Conservation (phyloP, 2,797 vertebrate species). For the Falco rusticolus region DNA sequence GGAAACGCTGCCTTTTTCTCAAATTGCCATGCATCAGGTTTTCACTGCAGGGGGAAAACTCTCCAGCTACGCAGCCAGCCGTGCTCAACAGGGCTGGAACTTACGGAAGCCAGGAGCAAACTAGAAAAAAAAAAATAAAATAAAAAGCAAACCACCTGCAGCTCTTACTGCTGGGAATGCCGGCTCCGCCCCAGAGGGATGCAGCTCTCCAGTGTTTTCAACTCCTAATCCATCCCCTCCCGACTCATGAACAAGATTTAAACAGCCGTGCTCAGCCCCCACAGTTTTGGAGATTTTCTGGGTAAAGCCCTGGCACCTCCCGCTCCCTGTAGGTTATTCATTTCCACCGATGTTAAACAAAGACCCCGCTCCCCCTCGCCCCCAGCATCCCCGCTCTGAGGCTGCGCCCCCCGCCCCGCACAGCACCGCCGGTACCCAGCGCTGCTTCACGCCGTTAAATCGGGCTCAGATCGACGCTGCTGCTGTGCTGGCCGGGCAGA, state of each 20-base stretch:
- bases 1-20: background rate
- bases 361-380: fast-evolving
- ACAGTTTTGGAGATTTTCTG: background rate
- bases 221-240: background rate
- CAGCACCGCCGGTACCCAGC: fast-evolving
- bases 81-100: background rate
- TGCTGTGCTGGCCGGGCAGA: background rate
- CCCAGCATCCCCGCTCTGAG: background rate
- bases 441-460: fast-evolving
- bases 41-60: background rate
- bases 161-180: background rate
- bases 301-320: background rate
- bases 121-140: fast-evolving
- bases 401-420: background rate
- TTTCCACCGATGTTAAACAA: background rate
- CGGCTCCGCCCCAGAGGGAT: background rate
- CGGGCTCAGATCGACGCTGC: fast-evolving
- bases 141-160: background rate
- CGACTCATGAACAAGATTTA: fast-evolving
- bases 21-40: no score
- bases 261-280: background rate
- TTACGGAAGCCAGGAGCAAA: background rate
- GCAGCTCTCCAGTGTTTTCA: fast-evolving
- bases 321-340: background rate
- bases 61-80: background rate